Evolutionary conservation across 2,888 invertebrate species (phyloP).

Genomic region (Scaptomyza tumidula): DNA sequence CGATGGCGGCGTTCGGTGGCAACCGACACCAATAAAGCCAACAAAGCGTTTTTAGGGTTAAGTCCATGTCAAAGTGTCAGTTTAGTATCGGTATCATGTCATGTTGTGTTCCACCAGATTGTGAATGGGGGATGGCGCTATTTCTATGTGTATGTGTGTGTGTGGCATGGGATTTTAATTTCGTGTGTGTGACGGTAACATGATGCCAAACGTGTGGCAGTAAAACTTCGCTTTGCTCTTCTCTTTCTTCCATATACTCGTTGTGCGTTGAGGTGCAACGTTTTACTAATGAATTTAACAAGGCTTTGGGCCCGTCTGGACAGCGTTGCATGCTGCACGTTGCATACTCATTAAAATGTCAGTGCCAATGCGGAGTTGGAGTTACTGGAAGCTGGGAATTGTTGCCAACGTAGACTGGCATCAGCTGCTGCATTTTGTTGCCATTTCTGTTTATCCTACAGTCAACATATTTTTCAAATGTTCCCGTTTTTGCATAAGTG

Average conservation of each 20-base stretch:
- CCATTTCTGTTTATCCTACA: conserved; percentile 72
- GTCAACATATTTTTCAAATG: conserved; percentile 80
- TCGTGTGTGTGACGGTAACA: conserved; percentile 72
- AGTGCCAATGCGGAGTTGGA: conserved; percentile 45
- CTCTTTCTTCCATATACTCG: not conserved
- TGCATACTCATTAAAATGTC: conserved; percentile 81
- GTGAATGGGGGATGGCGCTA: conserved; percentile 17
- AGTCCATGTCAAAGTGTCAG: conserved; percentile 84
- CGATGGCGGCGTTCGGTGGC: conserved; percentile 31
- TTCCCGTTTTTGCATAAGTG: conserved; percentile 76
- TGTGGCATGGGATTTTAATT: conserved; percentile 78
- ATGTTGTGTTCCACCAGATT: conserved; percentile 70
- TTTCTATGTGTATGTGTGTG: conserved; percentile 20
- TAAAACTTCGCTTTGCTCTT: not conserved
- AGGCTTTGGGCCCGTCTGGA: conserved; percentile 60
- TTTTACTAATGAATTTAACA: conserved; percentile 81
- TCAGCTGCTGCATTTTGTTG: conserved; percentile 77
- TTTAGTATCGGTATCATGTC: conserved; percentile 84
- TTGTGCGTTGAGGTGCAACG: conserved; percentile 77
- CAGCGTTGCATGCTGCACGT: conserved; percentile 66
- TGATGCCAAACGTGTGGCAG: conserved; percentile 76
- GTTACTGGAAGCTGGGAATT: too few relatives aligned
- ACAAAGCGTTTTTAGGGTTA: conserved; percentile 82
- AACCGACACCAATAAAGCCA: conserved; percentile 80
- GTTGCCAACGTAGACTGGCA: conserved; percentile 52